Percentiles rank a stretch among this genome's conserved stretches.
Conservation (phyloP, 1,140 invertebrate genomes). For the Diorhabda carinulata region DNA sequence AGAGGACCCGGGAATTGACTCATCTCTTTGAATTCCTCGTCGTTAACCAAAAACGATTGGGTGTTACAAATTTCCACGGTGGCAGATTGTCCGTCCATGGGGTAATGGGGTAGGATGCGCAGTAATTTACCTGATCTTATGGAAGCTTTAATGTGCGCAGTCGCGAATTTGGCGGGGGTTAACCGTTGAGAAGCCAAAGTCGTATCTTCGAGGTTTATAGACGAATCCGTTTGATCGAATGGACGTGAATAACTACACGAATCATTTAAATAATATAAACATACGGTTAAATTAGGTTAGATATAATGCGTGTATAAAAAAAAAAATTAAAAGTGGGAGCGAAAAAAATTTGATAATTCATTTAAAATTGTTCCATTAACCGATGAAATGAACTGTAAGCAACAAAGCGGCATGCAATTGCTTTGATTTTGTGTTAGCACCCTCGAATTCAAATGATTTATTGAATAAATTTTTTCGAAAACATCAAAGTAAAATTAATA, state of each 20-base stretch:
- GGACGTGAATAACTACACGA: slow-evolving; percentile 31
- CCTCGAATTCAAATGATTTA: too few species aligned
- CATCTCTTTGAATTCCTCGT: slow-evolving; percentile 63
- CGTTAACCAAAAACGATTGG: slow-evolving; percentile 55
- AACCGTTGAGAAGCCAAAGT: slow-evolving; percentile 61
- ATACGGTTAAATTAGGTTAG: too few species aligned
- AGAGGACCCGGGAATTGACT: slow-evolving; percentile 58
- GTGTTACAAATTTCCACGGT: slow-evolving; percentile 67
- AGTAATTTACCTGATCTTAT: slow-evolving; percentile 67
- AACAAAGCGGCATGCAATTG: too few species aligned
- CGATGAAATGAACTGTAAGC: too few species aligned
- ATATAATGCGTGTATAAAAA: too few species aligned
- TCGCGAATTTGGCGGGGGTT: slow-evolving; percentile 75
- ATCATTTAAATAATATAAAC: not conserved
- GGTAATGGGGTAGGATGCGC: slow-evolving; percentile 66
- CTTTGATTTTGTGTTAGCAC: too few species aligned
- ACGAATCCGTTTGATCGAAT: slow-evolving; percentile 50
- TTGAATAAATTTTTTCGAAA: too few species aligned
- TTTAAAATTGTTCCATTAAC: too few species aligned
- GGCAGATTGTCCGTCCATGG: slow-evolving; percentile 69
- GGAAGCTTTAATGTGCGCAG: slow-evolving; percentile 71
- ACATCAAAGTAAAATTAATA: too few species aligned
- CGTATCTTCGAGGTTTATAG: slow-evolving; percentile 57
- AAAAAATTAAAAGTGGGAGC: too few species aligned
- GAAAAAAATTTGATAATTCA: too few species aligned